Evolutionary conservation across 2,113 vertebrate genomes (phyloP), one percentile per base, ranked within the genome.

Genomic region (Australoheros scitulus): DNA sequence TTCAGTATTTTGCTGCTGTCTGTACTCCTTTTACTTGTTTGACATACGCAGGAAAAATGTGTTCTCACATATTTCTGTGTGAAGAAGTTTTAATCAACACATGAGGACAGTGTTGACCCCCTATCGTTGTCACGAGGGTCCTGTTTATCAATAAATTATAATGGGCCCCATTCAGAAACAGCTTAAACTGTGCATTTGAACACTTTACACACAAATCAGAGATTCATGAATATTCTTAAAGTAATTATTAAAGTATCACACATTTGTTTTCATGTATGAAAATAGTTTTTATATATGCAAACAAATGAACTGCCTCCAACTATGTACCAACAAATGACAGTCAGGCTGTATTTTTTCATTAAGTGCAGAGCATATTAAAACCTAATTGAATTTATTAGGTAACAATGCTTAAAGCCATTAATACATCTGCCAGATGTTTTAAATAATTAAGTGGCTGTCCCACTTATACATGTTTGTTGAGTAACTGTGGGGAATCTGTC

Each of bases 331-430:
- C 47, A 72, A 72, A 72, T 72, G 65, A 52, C 41, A 13, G 43
- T 72, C 26, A 52, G 47, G 24, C 15, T 34, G 24, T 72, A 17
- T 70, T 72, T 68, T 52, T 52, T 52, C 64, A 70, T 15, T 29
- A 20, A 70, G 65, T 70, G 65, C 65, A 70, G 32, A 43, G 50
- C 10, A 72, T 52, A n/a, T 72, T 52, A 72, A 52, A 52, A 72
- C 65, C 17, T 32, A 8, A 68, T 68, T 68, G 26, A 18, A 4
- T 52, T 70, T 32, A 50, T 52, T 52, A 20, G 24, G 41, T 24
- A 70, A 52, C 29, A 29, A 32, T 52, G 15, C 10, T 32, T 72
- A 72, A 32, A 72, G 41, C 17, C 50, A 14, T 70, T 32, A 70
- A n/a, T 32, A 8, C 55, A 22, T 56, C 20, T 3, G 18, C 20